Percentiles rank a stretch among this genome's conserved stretches.
Conservation (phyloP, 2,113 vertebrate genomes). For the Bucco capensis region DNA sequence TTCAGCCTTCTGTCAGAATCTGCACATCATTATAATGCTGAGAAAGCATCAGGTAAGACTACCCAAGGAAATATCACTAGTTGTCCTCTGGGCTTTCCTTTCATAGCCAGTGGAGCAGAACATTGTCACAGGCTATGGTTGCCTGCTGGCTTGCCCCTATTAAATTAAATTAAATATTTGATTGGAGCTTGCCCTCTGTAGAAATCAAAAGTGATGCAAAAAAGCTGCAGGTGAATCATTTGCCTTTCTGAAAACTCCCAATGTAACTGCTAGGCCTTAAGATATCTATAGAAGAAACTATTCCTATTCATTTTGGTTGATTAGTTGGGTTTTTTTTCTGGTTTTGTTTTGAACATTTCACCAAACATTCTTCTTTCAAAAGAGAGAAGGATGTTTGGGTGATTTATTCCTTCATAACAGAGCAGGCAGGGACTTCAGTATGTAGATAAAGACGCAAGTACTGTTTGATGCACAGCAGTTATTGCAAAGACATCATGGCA, state of each 20-base stretch:
- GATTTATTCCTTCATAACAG: not conserved
- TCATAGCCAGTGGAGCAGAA: not conserved
- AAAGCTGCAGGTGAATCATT: not conserved
- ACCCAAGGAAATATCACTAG: not conserved
- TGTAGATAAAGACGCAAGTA: not conserved
- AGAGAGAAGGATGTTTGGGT: not conserved
- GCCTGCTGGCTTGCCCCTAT: not conserved
- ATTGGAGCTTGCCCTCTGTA: not conserved
- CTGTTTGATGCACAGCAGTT: not conserved
- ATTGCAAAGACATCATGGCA: not conserved
- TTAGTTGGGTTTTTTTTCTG: too few species aligned
- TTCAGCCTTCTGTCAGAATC: not conserved
- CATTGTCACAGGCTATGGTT: not conserved
- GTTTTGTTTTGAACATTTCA: not conserved
- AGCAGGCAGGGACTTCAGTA: not conserved
- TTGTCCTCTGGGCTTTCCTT: constrained; percentile 4
- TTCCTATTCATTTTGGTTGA: not conserved
- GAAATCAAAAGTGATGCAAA: constrained; percentile 4
- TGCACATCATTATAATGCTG: not conserved
- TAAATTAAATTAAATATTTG: constrained; percentile 27
- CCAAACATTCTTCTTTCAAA: not conserved
- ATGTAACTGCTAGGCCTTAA: not conserved
- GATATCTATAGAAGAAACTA: not conserved
- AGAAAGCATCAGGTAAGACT: not conserved
- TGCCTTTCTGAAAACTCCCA: not conserved